phyloP scores from a whole-genome alignment of 2,888 invertebrate genomes.

The Apocheima hispidaria region DNA sequence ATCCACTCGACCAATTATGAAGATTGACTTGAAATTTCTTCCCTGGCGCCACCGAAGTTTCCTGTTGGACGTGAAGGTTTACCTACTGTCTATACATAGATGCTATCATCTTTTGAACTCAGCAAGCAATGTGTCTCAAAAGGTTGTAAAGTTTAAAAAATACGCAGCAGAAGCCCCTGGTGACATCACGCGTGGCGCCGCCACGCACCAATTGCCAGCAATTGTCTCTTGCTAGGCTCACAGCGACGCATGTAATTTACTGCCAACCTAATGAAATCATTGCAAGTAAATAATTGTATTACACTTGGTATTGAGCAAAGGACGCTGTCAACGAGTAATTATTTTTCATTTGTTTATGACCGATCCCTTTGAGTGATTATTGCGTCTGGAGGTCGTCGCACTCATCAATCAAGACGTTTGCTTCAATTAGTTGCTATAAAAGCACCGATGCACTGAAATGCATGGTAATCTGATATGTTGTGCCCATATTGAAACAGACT shows the following conservation, averaged over 20 bases:
- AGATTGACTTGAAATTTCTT: slow-evolving; percentile 36
- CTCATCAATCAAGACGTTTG: slow-evolving; percentile 73
- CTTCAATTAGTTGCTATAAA: slow-evolving; percentile 74
- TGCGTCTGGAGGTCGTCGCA: slow-evolving; percentile 68
- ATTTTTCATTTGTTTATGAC: slow-evolving; percentile 44
- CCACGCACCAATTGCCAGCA: slow-evolving; percentile 77
- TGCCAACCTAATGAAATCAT: slow-evolving; percentile 74
- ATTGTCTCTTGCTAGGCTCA: slow-evolving; percentile 71
- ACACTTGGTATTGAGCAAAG: slow-evolving; percentile 43
- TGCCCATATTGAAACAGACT: slow-evolving; percentile 51
- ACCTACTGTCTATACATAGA: slow-evolving; percentile 8
- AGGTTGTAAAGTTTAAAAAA: slow-evolving; percentile 23
- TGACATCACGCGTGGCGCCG: slow-evolving; percentile 83
- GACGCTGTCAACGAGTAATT: slow-evolving; percentile 28
- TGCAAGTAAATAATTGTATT: slow-evolving; percentile 71
- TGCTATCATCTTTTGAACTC: slow-evolving; percentile 1
- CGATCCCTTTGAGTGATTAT: slow-evolving; percentile 51
- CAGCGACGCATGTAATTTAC: slow-evolving; percentile 59
- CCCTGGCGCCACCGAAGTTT: slow-evolving; percentile 32
- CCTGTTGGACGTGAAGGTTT: slow-evolving; percentile 19
- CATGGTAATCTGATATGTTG: slow-evolving; percentile 71
- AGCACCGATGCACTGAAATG: slow-evolving; percentile 45
- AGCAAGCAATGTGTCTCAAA: slow-evolving; percentile 22
- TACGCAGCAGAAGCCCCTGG: slow-evolving; percentile 49
- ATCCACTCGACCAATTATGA: slow-evolving; percentile 38